phyloP scores from a whole-genome alignment of 2,888 invertebrate species.

The Sarcophaga caerulescens region DNA sequence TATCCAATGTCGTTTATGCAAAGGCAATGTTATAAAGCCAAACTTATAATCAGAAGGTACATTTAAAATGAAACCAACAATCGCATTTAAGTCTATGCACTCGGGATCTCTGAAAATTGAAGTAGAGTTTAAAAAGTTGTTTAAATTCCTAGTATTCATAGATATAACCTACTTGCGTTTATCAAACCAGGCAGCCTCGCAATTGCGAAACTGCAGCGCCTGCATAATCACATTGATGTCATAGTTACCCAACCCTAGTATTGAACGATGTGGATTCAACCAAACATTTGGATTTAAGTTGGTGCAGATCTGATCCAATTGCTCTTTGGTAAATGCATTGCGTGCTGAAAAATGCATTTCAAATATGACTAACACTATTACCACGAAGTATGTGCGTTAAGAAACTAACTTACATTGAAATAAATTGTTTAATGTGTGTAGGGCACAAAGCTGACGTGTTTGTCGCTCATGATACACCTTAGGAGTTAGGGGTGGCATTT shows the following conservation, averaged over 20 bases:
- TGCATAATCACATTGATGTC: slow-evolving; percentile 99
- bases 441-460: slow-evolving; percentile 95
- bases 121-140: background rate
- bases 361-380: background rate
- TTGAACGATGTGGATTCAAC: slow-evolving; percentile 96
- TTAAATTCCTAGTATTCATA: background rate
- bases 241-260: slow-evolving; percentile 97
- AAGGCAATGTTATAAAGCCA: slow-evolving; percentile 92
- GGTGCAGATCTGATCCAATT: slow-evolving; percentile 93
- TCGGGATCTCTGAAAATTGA: slow-evolving; percentile 86
- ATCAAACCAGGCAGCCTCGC: slow-evolving; percentile 98
- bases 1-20: slow-evolving; percentile 94
- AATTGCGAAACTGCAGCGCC: slow-evolving; percentile 92
- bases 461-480: slow-evolving; percentile 88
- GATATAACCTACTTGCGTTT: slow-evolving; percentile 90
- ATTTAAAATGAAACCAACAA: slow-evolving; percentile 96
- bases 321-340: slow-evolving; percentile 90
- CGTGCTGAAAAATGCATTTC: slow-evolving; percentile 77
- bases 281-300: slow-evolving; percentile 94
- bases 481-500: slow-evolving; percentile 70
- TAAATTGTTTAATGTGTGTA: slow-evolving; percentile 97
- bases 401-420: slow-evolving; percentile 87
- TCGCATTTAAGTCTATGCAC: slow-evolving; percentile 86
- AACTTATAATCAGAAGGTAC: slow-evolving; percentile 95
- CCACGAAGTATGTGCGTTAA: background rate